Percentiles rank a stretch among this genome's conserved stretches.
phyloP scores from a whole-genome alignment of 2,888 invertebrate species.

The Ophraella communa region DNA sequence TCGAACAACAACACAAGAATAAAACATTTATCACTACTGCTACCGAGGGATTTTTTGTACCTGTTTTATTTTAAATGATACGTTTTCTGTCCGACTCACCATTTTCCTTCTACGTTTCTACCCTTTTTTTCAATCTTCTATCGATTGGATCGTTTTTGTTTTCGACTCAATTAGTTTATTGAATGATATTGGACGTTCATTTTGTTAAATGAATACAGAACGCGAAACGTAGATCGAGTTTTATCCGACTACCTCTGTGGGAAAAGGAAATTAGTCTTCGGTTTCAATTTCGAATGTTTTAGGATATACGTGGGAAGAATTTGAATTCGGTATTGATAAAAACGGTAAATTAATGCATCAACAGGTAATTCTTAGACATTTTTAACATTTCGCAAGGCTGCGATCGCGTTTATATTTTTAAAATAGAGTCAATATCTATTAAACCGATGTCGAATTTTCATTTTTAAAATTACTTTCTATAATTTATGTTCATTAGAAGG shows the following conservation, averaged over 20 bases:
- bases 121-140: background rate
- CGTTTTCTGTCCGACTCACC: background rate
- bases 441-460: too few species aligned
- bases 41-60: background rate
- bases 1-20: slow-evolving; percentile 22
- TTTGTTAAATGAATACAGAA: slow-evolving; percentile 1
- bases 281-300: background rate
- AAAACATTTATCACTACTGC: slow-evolving; percentile 19
- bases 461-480: too few species aligned
- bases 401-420: too few species aligned
- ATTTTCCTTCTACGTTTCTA: background rate
- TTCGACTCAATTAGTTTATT: slow-evolving; percentile 1
- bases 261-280: background rate
- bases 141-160: slow-evolving; percentile 4
- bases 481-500: too few species aligned
- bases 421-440: too few species aligned
- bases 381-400: background rate
- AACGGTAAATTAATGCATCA: background rate
- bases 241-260: background rate
- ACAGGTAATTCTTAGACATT: background rate
- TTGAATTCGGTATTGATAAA: background rate
- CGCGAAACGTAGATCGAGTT: background rate
- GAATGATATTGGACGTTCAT: background rate
- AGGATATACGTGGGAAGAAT: background rate
- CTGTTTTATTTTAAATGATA: slow-evolving; percentile 5